Evolutionary conservation across 2,113 vertebrate genomes (phyloP), one percentile per base, ranked within the genome.

Genomic region (Plecotus auritus): DNA sequence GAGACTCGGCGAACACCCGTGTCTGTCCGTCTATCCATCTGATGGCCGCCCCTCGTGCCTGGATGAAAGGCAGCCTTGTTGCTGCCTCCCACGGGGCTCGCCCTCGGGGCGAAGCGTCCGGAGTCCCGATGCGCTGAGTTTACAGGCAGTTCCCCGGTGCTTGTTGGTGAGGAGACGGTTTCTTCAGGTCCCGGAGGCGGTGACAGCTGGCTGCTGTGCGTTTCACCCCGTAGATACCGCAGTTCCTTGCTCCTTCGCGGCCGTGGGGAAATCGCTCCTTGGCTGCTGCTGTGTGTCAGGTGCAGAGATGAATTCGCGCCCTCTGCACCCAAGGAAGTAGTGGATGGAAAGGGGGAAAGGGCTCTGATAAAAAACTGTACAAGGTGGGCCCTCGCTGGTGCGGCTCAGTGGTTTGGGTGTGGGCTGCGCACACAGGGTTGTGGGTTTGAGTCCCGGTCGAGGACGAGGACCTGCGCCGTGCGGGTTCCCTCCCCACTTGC

Each of bases 11-110:
- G 88, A 77, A 37, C 85, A 22, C 61, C 76, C 28, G 5, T 45
- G 32, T 85, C 73, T 69, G 73, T 82, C 22, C 11, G 9, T 54
- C 70, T 85, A n/a, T n/a, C n/a, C n/a, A n/a, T n/a, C n/a, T n/a
- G 67, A 91, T 91, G 94, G 78, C 87, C 32, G 16, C 77, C 23
- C 94, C 94, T 96, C 88, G 66, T 88, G 90, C 94, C 76, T 73
- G 2, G 72, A 51, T 96, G 89, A 84, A 72, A 95, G 93, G 87
- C 40, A 73, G 93, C 7, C 40, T 83, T 78, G 74, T n/a, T 35
- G 13, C 35, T 69, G 66, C 83, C 89, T 87, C 47, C 18, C 42
- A 26, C 35, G 51, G 80, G 85, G 28, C 80, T 86, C 1, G 66
- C 23, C 66, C 42, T 42, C 42, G 42, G 47, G 47, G 47, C 47